phyloP scores from a whole-genome alignment of 2,113 vertebrate genomes.

The Nansenia antarctica region DNA sequence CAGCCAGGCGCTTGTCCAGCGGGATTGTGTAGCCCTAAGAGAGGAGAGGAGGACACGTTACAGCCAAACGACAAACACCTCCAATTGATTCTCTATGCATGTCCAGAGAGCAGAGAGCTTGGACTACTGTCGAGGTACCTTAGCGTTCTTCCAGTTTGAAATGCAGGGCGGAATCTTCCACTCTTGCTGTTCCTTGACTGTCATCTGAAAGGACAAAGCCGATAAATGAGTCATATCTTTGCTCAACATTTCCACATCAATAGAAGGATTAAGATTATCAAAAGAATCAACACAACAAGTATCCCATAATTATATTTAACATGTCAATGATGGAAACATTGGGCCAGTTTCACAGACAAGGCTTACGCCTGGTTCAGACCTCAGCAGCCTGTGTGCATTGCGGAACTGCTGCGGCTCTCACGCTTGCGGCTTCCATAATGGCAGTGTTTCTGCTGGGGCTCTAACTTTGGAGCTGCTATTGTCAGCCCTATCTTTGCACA shows the following conservation, averaged over 20 bases:
- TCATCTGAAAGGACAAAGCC: slow-evolving; percentile 83
- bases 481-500: too few relatives aligned
- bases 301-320: neutral
- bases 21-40: slow-evolving; percentile 97
- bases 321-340: too few relatives aligned
- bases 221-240: neutral
- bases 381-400: too few relatives aligned
- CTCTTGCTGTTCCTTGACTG: slow-evolving; percentile 97
- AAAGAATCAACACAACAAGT: neutral
- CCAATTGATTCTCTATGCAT: neutral
- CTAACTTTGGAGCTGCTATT: too few relatives aligned
- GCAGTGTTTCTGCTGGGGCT: too few relatives aligned
- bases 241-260: neutral
- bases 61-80: neutral
- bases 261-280: neutral
- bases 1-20: slow-evolving; percentile 94
- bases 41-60: neutral
- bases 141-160: slow-evolving; percentile 99
- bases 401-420: too few relatives aligned
- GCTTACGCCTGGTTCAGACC: too few relatives aligned
- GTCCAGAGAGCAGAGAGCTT: neutral
- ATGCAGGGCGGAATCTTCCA: slow-evolving; percentile 99
- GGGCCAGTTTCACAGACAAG: too few relatives aligned
- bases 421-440: too few relatives aligned
- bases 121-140: too few relatives aligned